These are phyloP conservation scores for Phymastichus coffea DNA, from an alignment of 1,140 invertebrate species.

Conservation along the genomic window DNA sequence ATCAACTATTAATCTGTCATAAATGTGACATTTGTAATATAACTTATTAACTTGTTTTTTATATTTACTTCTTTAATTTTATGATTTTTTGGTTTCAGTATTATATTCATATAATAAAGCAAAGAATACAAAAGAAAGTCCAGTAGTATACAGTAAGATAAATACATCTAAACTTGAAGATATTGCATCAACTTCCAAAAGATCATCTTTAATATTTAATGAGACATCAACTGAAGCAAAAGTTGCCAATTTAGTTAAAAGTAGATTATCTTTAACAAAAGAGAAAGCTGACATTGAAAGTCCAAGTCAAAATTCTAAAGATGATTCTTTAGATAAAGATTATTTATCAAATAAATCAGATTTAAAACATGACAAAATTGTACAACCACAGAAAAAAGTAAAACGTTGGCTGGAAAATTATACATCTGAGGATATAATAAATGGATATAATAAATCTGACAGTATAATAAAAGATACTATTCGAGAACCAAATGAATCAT, in stretches of 20 bases:
- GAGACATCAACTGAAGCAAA: neutral
- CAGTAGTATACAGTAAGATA: neutral
- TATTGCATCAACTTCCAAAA: neutral
- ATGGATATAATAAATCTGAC: neutral
- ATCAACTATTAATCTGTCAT: too few relatives aligned
- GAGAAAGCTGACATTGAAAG: neutral
- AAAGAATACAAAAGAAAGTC: constrained; percentile 19
- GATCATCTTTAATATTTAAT: neutral
- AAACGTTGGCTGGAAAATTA: constrained; percentile 22
- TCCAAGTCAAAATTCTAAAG: too few relatives aligned
- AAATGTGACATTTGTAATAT: neutral
- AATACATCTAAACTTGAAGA: neutral
- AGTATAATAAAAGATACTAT: neutral
- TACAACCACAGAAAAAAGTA: constrained; percentile 19
- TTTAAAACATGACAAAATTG: neutral
- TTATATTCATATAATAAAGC: neutral
- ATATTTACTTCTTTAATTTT: neutral
- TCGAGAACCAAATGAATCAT: neutral
- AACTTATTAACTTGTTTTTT: neutral
- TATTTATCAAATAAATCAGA: constrained; percentile 5
- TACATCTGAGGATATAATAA: neutral
- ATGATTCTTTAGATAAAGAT: neutral
- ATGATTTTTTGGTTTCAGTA: constrained; percentile 4
- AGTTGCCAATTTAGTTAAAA: neutral
- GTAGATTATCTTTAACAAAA: neutral